A percentile compares a stretch with the other conserved stretches of the same genome.
These are phyloP conservation scores for Sebastes taczanowskii DNA, from an alignment of 2,797 vertebrate genomes.

Conservation along the genomic window DNA sequence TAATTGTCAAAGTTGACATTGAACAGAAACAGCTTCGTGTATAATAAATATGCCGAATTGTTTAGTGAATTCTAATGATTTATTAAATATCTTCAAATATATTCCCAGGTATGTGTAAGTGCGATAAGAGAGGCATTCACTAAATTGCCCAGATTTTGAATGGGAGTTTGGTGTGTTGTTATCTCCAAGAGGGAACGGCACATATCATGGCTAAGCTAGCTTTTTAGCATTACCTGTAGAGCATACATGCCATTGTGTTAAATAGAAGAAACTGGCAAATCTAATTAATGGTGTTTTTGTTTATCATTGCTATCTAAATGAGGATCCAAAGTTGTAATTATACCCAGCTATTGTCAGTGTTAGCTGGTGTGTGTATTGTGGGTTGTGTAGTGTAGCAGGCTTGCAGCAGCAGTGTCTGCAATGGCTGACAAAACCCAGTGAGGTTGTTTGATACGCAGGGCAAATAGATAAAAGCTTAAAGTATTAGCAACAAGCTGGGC, in stretches of 20 bases:
- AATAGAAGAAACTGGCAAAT: not conserved
- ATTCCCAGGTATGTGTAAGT: rapidly evolving
- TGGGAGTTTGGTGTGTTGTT: conserved; percentile 35
- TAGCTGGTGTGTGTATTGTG: not conserved
- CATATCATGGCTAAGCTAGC: conserved; percentile 40
- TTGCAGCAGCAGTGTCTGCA: conserved; percentile 39
- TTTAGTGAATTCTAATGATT: rapidly evolving
- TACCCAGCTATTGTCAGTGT: not conserved
- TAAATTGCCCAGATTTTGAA: conserved; percentile 38
- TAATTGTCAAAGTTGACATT: conserved; percentile 24
- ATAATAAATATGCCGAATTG: not conserved
- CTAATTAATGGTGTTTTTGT: not conserved
- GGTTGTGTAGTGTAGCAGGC: conserved; percentile 5
- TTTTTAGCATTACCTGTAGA: conserved; percentile 62
- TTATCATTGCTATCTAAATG: not conserved
- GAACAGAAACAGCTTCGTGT: not conserved
- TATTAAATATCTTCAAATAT: rapidly evolving
- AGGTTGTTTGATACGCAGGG: conserved; percentile 45
- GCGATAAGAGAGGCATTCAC: not conserved
- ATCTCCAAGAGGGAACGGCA: conserved; percentile 23
- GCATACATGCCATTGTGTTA: conserved; percentile 3
- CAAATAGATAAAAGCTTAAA: conserved; percentile 60
- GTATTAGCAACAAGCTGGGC: conserved; percentile 46
- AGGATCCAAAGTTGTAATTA: not conserved
- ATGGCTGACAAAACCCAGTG: conserved; percentile 56